phyloP scores from a whole-genome alignment of 30 jellyfish, hydroid and myxozoan genomes.

The Turritopsis dohrnii region DNA sequence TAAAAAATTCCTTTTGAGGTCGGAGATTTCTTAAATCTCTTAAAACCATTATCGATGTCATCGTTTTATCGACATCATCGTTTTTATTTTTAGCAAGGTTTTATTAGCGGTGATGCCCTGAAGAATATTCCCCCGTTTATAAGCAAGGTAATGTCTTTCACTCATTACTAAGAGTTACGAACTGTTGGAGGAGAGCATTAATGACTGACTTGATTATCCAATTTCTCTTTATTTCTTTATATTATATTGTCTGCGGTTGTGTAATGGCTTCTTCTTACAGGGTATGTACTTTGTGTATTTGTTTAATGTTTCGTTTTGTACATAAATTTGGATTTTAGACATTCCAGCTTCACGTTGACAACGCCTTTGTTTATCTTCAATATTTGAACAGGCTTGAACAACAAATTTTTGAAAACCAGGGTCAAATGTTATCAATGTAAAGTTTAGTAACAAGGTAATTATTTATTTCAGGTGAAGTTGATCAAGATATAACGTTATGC shows the following conservation, averaged over 20 bases:
- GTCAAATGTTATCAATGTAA: neutral
- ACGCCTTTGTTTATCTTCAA: neutral
- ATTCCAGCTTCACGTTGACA: too few species aligned
- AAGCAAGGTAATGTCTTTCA: conserved; percentile 17
- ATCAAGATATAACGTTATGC: conserved; percentile 41
- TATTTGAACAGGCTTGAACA: neutral
- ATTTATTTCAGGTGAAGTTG: conserved; percentile 23
- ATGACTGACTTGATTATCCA: neutral
- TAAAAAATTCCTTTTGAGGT: too few species aligned
- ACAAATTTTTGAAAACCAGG: neutral
- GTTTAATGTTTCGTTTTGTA: neutral
- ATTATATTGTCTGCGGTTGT: neutral
- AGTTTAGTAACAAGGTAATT: neutral
- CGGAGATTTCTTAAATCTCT: too few species aligned
- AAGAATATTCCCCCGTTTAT: conserved; percentile 15
- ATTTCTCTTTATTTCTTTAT: too few species aligned
- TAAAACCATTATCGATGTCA: neutral
- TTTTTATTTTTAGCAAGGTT: conserved; percentile 34
- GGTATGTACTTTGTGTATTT: too few species aligned
- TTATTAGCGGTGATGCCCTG: conserved; percentile 31
- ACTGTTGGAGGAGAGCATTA: too few species aligned
- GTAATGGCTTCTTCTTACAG: neutral
- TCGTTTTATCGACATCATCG: neutral
- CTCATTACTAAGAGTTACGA: too few species aligned
- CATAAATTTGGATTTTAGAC: neutral